phyloP scores from a whole-genome alignment of 2,888 invertebrate species.

The Homarus gammarus region DNA sequence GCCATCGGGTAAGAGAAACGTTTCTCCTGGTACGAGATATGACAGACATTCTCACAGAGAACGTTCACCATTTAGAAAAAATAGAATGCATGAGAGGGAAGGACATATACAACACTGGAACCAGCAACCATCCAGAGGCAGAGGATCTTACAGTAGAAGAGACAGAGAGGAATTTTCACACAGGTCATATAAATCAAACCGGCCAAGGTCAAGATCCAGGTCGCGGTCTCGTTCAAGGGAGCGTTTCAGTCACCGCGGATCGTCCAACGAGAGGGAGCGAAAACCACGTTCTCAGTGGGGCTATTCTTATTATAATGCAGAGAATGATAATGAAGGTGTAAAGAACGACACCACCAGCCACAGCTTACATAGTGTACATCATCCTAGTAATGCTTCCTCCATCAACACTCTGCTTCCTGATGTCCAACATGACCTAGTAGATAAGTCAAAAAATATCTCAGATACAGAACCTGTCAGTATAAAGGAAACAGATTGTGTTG shows the following conservation, averaged over 20 bases:
- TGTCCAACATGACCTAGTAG: too few relatives aligned
- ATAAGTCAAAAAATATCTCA: too few relatives aligned
- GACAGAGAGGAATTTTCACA: neutral
- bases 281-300: conserved; percentile 28
- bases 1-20: neutral
- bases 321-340: neutral
- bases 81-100: neutral
- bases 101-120: neutral
- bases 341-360: neutral
- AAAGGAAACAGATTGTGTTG: too few relatives aligned
- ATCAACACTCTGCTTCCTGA: too few relatives aligned
- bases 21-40: neutral
- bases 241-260: neutral
- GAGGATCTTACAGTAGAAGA: conserved; percentile 9
- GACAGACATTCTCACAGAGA: conserved; percentile 3
- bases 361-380: neutral
- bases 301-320: neutral
- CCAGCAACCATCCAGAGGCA: neutral
- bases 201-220: conserved; percentile 8
- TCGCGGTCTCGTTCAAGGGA: neutral
- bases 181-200: neutral
- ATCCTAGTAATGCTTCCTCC: neutral
- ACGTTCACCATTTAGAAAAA: neutral
- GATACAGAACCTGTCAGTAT: too few relatives aligned
- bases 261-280: conserved; percentile 6